Evolutionary conservation across 2,113 vertebrate species (phyloP).

Genomic region (Mormyrus lacerda): DNA sequence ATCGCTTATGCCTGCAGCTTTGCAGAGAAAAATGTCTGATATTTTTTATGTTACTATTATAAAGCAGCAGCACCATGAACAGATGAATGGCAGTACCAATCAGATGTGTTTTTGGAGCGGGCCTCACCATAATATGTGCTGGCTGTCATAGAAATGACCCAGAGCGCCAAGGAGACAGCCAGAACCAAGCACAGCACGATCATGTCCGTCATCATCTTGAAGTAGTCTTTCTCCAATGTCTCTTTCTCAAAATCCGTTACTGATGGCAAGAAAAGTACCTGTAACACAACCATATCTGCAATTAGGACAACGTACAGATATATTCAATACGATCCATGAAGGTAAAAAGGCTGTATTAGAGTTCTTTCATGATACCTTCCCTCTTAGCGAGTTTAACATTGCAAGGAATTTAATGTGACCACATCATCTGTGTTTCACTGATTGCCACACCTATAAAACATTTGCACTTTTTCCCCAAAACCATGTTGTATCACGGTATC

Average conservation of each 20-base stretch:
- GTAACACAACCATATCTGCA: background rate
- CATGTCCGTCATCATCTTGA: conserved; percentile 86
- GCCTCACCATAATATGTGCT: conserved; percentile 80
- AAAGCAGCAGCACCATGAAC: background rate
- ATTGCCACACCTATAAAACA: background rate
- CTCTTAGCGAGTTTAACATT: background rate
- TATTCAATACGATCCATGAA: background rate
- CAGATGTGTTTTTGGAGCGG: background rate
- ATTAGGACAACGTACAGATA: background rate
- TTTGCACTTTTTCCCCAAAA: background rate
- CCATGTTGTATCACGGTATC: background rate
- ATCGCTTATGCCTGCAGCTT: background rate
- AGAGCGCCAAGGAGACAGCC: conserved; percentile 81
- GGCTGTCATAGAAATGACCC: conserved; percentile 78
- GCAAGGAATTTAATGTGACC: background rate
- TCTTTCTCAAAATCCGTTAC: conserved; percentile 42
- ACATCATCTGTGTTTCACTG: background rate
- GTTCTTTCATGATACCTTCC: background rate
- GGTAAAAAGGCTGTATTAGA: background rate
- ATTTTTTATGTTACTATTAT: background rate
- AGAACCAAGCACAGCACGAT: conserved; percentile 76
- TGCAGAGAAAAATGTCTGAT: background rate
- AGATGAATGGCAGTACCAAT: background rate
- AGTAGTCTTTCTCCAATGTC: conserved; percentile 57
- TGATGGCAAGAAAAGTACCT: conserved; percentile 7